These are phyloP conservation scores for Dryobates pubescens DNA, from an alignment of 2,797 vertebrate genomes.

Conservation along the genomic window DNA sequence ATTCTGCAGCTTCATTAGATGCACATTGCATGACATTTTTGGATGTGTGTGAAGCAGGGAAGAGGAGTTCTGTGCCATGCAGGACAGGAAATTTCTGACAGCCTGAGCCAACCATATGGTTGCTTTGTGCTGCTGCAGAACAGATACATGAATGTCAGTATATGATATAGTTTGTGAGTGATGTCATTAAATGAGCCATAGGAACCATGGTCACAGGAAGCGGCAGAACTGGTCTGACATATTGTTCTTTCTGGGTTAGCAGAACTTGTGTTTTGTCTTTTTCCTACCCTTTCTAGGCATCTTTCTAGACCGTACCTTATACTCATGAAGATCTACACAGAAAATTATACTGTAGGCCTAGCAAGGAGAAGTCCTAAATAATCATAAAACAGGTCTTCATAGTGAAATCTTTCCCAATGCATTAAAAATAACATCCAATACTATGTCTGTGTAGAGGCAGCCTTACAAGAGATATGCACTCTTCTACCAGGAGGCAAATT, in stretches of 20 bases:
- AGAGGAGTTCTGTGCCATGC: background rate
- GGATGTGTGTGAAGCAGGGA: background rate
- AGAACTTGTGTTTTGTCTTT: background rate
- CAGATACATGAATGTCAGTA: background rate
- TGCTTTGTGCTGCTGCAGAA: background rate
- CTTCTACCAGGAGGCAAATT: background rate
- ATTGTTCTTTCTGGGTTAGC: background rate
- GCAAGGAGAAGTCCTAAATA: background rate
- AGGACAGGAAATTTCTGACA: background rate
- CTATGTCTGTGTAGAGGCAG: background rate
- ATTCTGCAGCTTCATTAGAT: background rate
- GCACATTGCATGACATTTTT: background rate
- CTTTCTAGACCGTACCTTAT: background rate
- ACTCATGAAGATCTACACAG: background rate
- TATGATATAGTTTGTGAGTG: background rate
- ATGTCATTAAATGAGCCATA: background rate
- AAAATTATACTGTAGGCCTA: background rate
- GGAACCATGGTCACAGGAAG: background rate
- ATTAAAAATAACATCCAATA: background rate
- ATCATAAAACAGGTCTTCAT: background rate
- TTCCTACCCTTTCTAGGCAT: background rate
- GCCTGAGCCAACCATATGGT: background rate
- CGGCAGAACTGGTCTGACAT: rapidly evolving
- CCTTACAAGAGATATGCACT: background rate
- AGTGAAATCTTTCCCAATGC: background rate